These are phyloP conservation scores for Oscheius sp. DNA, from an alignment of 2,888 invertebrate species.

Conservation along the genomic window DNA sequence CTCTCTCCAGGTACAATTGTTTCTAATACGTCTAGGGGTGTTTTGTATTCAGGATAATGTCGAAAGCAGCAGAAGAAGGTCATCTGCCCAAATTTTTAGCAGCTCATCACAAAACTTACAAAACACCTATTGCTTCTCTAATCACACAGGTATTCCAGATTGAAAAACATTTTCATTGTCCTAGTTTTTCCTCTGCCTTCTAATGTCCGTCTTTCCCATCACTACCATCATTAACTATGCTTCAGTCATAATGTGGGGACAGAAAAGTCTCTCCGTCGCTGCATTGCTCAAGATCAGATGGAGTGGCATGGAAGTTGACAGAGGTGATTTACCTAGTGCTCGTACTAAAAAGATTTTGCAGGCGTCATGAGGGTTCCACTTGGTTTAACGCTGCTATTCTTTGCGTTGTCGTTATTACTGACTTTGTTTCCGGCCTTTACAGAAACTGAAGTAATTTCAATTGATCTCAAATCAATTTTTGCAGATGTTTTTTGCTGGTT, in stretches of 20 bases:
- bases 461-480: background rate
- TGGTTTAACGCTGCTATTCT: background rate
- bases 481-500: constrained; percentile 21
- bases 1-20: constrained; percentile 6
- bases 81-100: constrained; percentile 34
- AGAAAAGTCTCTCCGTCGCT: constrained; percentile 51
- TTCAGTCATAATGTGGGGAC: constrained; percentile 58
- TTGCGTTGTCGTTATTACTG: background rate
- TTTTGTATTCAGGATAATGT: constrained; percentile 16
- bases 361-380: constrained; percentile 12
- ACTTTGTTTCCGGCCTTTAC: constrained; percentile 3
- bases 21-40: background rate
- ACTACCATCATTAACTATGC: constrained; percentile 60
- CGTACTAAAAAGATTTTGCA: background rate
- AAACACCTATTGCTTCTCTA: constrained; percentile 30
- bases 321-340: background rate
- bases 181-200: constrained; percentile 13
- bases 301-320: constrained; percentile 48
- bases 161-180: background rate
- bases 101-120: constrained; percentile 15
- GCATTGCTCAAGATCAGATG: constrained; percentile 57
- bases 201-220: constrained; percentile 47
- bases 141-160: constrained; percentile 12
- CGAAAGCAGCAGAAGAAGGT: constrained; percentile 31
- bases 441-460: background rate